Conservation (phyloP, 1,140 invertebrate genomes). For the Vanessa atalanta region DNA sequence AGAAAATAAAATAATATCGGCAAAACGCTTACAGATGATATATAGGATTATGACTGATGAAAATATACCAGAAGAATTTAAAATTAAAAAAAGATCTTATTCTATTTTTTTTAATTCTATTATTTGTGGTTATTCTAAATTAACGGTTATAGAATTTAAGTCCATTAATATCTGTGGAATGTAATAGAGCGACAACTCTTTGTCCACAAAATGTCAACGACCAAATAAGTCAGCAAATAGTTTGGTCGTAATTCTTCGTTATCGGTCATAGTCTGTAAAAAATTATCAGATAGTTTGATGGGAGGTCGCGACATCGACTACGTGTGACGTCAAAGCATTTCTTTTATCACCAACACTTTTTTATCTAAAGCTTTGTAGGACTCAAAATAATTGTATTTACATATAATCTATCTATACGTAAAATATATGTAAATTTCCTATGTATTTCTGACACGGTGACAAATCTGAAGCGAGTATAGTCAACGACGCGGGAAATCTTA, state of each 20-base stretch:
- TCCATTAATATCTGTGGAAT: too few relatives aligned
- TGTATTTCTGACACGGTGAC: too few relatives aligned
- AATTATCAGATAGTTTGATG: conserved; percentile 19
- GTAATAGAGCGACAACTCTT: neutral
- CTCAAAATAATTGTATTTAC: too few relatives aligned
- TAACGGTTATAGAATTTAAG: too few relatives aligned
- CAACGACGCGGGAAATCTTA: too few relatives aligned
- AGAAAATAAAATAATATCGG: neutral
- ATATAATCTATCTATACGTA: too few relatives aligned
- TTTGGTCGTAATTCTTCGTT: conserved; percentile 16
- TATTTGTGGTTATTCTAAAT: too few relatives aligned
- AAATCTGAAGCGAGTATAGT: too few relatives aligned
- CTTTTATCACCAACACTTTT: neutral
- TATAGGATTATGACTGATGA: neutral
- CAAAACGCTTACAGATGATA: neutral
- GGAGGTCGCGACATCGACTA: conserved; percentile 12
- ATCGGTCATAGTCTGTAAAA: conserved; percentile 12
- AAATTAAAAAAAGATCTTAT: too few relatives aligned
- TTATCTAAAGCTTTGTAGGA: neutral
- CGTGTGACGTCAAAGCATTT: neutral
- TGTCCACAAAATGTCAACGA: conserved; percentile 11
- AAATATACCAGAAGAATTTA: too few relatives aligned
- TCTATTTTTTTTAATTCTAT: too few relatives aligned
- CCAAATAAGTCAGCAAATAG: conserved; percentile 10
- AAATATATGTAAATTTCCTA: too few relatives aligned